phyloP scores from a whole-genome alignment of 2,888 invertebrate species.

The Troides aeacus region DNA sequence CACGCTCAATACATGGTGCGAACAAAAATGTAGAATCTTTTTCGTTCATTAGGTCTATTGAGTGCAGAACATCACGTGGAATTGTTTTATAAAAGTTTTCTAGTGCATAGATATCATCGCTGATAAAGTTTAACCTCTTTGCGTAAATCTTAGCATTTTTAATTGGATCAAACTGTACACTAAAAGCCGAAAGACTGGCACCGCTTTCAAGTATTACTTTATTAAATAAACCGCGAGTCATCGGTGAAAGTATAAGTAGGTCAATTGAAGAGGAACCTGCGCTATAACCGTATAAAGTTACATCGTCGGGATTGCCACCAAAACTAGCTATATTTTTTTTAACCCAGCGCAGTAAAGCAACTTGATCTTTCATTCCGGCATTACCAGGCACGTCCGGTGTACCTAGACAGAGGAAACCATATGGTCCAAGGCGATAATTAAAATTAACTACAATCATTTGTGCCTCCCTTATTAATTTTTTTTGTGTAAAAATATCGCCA shows the following conservation, averaged over 20 bases:
- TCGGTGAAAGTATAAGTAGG: slow-evolving; percentile 50
- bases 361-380: slow-evolving; percentile 63
- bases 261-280: slow-evolving; percentile 55
- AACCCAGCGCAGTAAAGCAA: slow-evolving; percentile 45
- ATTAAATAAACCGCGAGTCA: slow-evolving; percentile 50
- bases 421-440: slow-evolving; percentile 56
- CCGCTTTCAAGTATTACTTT: slow-evolving; percentile 57
- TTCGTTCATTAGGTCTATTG: slow-evolving; percentile 30
- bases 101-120: slow-evolving; percentile 44
- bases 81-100: slow-evolving; percentile 52
- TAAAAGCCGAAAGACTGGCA: slow-evolving; percentile 39
- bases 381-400: slow-evolving; percentile 57
- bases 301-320: slow-evolving; percentile 58
- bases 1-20: slow-evolving; percentile 45
- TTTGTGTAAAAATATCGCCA: slow-evolving; percentile 39
- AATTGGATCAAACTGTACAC: slow-evolving; percentile 50
- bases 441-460: slow-evolving; percentile 50
- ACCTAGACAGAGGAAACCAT: slow-evolving; percentile 58
- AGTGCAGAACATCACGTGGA: slow-evolving; percentile 40
- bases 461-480: slow-evolving; percentile 41
- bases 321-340: slow-evolving; percentile 54
- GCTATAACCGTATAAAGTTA: slow-evolving; percentile 54
- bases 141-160: slow-evolving; percentile 51
- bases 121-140: slow-evolving; percentile 40
- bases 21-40: slow-evolving; percentile 38